Conservation (phyloP, 2,797 vertebrate species). For the Limnodromus scolopaceus region DNA sequence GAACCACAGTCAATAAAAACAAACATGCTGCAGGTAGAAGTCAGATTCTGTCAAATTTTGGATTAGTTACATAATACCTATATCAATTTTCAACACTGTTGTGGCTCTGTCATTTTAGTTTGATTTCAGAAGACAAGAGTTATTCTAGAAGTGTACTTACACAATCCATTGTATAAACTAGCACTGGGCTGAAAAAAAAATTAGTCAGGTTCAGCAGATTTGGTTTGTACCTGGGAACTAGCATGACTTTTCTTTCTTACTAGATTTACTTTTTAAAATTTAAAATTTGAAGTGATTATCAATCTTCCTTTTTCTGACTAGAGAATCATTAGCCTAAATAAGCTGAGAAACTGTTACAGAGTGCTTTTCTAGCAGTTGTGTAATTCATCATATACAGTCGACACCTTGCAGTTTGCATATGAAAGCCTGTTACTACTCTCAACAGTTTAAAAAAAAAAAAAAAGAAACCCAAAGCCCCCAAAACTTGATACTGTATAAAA, state of each 20-base stretch:
- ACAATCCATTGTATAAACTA: neutral
- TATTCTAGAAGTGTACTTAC: neutral
- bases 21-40: neutral
- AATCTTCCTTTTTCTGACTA: neutral
- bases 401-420: neutral
- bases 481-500: neutral
- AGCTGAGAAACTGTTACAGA: neutral
- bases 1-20: neutral
- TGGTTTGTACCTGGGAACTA: neutral
- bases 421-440: neutral
- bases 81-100: neutral
- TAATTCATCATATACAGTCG: neutral
- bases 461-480: accelerated
- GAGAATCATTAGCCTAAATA: neutral
- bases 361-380: neutral
- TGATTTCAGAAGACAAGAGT: neutral
- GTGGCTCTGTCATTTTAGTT: neutral
- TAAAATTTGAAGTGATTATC: neutral
- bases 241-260: neutral
- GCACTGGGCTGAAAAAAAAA: neutral
- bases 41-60: neutral
- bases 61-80: neutral
- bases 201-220: neutral
- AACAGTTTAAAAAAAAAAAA: neutral
- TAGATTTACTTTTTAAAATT: neutral